A percentile compares a stretch with the other conserved stretches of the same genome.
These are phyloP conservation scores for Stenotaenia linearis DNA, from an alignment of 2,888 invertebrate genomes.

Conservation along the genomic window DNA sequence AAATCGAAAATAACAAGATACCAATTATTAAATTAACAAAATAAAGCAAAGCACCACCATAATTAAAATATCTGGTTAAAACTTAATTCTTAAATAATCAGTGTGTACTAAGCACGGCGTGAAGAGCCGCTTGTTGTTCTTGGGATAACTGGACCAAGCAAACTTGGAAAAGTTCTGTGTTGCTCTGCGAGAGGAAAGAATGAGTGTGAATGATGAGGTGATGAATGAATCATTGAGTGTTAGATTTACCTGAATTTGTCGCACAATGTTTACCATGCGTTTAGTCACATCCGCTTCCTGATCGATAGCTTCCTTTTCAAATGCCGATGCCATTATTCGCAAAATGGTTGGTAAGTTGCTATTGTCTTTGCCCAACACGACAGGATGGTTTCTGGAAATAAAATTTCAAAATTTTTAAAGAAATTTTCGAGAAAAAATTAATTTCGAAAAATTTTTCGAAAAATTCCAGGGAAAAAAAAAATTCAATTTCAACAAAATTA, in stretches of 20 bases:
- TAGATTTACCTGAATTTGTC: constrained; percentile 71
- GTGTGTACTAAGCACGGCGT: constrained; percentile 44
- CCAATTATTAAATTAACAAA: background rate
- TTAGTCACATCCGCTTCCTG: constrained; percentile 64
- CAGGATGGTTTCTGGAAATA: constrained; percentile 62
- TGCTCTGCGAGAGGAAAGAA: constrained; percentile 52
- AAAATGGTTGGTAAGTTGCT: constrained; percentile 83
- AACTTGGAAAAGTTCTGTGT: constrained; percentile 71
- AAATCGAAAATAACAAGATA: background rate
- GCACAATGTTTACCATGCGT: constrained; percentile 75
- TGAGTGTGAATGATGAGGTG: background rate
- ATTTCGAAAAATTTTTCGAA: no score
- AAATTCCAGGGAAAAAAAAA: no score
- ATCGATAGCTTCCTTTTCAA: constrained; percentile 74
- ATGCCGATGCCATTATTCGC: constrained; percentile 82
- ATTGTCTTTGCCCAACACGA: constrained; percentile 78
- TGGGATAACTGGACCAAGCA: constrained; percentile 67
- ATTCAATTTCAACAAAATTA: no score
- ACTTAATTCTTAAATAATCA: constrained; percentile 5
- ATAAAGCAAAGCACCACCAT: background rate
- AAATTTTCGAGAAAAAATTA: background rate
- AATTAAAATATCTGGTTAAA: background rate
- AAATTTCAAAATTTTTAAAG: background rate
- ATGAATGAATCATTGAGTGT: background rate
- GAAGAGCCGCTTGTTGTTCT: constrained; percentile 77